Conservation (phyloP, 1,140 invertebrate species). For the Platorchestia sp. region DNA sequence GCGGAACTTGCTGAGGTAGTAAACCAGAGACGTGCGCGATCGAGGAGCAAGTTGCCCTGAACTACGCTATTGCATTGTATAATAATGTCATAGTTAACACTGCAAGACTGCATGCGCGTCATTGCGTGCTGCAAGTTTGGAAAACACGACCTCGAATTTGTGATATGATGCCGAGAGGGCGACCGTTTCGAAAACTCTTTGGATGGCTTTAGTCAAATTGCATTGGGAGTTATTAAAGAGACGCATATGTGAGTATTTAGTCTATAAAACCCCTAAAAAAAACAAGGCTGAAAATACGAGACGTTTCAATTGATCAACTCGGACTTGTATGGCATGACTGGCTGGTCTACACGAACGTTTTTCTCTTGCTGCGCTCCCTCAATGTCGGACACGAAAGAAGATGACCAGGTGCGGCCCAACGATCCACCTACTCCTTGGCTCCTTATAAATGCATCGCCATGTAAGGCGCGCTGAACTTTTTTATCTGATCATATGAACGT, state of each 20-base stretch:
- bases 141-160: too few relatives aligned
- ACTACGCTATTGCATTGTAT: too few relatives aligned
- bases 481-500: conserved; percentile 25
- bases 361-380: background rate
- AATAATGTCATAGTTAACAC: too few relatives aligned
- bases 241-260: background rate
- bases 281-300: background rate
- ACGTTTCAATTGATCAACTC: background rate
- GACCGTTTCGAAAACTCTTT: background rate
- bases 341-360: background rate
- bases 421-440: conserved; percentile 3
- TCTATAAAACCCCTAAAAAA: too few relatives aligned
- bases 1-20: too few relatives aligned
- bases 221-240: background rate
- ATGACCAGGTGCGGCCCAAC: conserved; percentile 15
- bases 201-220: background rate
- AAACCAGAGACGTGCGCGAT: too few relatives aligned
- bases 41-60: too few relatives aligned
- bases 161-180: background rate
- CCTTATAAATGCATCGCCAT: background rate
- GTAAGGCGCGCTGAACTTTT: background rate
- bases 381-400: background rate
- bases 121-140: too few relatives aligned
- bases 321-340: background rate
- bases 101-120: too few relatives aligned